These are phyloP conservation scores for Limnephilus lunatus DNA, from an alignment of 2,888 invertebrate species.

Conservation along the genomic window DNA sequence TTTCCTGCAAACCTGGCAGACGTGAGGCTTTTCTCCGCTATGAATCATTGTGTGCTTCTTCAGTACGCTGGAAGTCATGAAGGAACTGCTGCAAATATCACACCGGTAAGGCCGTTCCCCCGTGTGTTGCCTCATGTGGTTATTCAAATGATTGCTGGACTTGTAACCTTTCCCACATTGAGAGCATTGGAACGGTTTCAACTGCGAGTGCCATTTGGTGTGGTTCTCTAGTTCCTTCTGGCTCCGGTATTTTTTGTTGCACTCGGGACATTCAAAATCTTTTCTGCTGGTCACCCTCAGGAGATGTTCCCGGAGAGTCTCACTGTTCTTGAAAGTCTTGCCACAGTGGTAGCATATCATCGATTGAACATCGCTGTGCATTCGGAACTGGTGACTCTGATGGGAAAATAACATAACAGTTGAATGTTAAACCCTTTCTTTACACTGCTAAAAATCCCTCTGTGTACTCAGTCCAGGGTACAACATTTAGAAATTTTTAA, in stretches of 20 bases:
- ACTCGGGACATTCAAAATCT: constrained; percentile 52
- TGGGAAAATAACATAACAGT: neutral
- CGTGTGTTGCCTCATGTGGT: constrained; percentile 60
- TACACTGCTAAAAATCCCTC: no score
- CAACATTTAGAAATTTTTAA: no score
- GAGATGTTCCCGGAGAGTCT: constrained; percentile 63
- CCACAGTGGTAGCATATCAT: constrained; percentile 61
- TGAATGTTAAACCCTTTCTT: no score
- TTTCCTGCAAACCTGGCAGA: constrained; percentile 65
- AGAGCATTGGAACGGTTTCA: constrained; percentile 56
- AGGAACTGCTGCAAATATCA: constrained; percentile 63
- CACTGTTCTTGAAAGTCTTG: constrained; percentile 61
- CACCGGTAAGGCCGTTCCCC: constrained; percentile 62
- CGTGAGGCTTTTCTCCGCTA: constrained; percentile 63
- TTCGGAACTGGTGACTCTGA: constrained; percentile 62
- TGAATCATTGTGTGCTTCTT: constrained; percentile 65
- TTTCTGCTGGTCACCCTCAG: constrained; percentile 51
- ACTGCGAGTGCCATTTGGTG: constrained; percentile 59
- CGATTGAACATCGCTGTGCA: constrained; percentile 49
- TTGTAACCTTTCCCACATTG: constrained; percentile 60
- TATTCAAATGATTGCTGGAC: constrained; percentile 52
- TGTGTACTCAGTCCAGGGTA: no score
- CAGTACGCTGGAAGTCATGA: constrained; percentile 64
- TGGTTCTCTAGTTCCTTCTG: constrained; percentile 59
- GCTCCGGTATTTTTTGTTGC: constrained; percentile 56